These are phyloP conservation scores for Pangasianodon hypophthalmus DNA, from an alignment of 2,113 vertebrate species.

Conservation along the genomic window DNA sequence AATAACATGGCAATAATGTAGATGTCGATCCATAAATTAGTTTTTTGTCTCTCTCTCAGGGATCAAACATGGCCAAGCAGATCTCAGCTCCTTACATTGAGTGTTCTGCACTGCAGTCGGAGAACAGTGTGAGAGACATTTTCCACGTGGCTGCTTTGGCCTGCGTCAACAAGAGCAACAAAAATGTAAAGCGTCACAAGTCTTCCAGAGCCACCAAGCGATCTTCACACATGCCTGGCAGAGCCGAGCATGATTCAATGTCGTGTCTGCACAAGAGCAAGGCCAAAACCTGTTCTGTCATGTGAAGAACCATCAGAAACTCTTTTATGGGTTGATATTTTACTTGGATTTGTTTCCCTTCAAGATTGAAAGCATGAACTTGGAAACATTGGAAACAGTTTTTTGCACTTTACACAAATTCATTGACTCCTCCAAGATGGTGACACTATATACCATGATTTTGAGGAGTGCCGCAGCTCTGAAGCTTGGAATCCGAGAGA, in stretches of 20 bases:
- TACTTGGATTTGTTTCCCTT: conserved; percentile 19
- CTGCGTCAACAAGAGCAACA: conserved; percentile 86
- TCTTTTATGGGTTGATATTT: background rate
- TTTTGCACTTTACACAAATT: conserved; percentile 44
- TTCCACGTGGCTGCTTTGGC: conserved; percentile 91
- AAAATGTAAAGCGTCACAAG: conserved; percentile 86
- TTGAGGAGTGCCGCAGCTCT: background rate
- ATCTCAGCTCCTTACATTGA: conserved; percentile 89
- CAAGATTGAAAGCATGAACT: conserved; percentile 20
- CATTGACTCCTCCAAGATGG: conserved; percentile 3
- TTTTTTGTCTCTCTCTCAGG: conserved; percentile 66
- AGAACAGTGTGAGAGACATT: conserved; percentile 92
- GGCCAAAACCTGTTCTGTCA: conserved; percentile 87
- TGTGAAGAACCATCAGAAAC: conserved; percentile 63
- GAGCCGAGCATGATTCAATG: conserved; percentile 78
- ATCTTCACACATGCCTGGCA: conserved; percentile 82
- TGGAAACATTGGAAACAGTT: background rate
- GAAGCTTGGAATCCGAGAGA: background rate
- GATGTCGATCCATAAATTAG: background rate
- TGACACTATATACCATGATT: background rate
- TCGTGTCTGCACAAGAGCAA: conserved; percentile 86
- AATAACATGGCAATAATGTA: background rate
- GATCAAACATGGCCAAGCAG: conserved; percentile 88
- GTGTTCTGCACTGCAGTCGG: conserved; percentile 88
- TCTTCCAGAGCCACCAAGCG: conserved; percentile 83